Evolutionary conservation across 2,888 invertebrate genomes (phyloP), one percentile per base, ranked within the genome.

Genomic region (Scrobipalpa atriplicella): DNA sequence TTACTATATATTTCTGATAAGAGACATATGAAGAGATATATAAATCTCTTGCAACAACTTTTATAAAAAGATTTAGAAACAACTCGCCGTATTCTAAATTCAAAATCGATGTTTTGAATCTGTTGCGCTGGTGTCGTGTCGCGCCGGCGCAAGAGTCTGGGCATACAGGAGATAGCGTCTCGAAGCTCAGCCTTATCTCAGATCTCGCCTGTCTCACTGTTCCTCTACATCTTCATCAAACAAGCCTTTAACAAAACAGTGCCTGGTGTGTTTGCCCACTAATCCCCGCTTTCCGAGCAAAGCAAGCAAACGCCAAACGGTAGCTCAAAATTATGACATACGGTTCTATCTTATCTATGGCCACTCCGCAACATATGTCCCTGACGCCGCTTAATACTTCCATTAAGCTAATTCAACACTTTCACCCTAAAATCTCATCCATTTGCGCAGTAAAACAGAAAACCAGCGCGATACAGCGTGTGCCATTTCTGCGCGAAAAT

Each of bases 271-370:
- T 92, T 91, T 92, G 87, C 81, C 68, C 72, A 68, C 79, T 91
- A 90, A 92, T 90, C 89, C 89, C 79, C 77, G 76, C 84, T 79
- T n/a, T 86, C 84, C 86, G 84, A 78, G 76, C 76, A 85, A 79
- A 89, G 89, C 86, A 82, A 75, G 81, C 84, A 80, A 81, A 89
- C 84, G 85, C 86, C 86, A 87, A 90, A 92, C 92, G 89, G 92
- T 92, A 91, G 92, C 89, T 82, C 72, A 81, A 79, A 84, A 85
- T 84, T 85, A 88, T 88, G 90, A 92, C 92, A 92, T 90, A 90
- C 87, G 90, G 90, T 81, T 89, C 86, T 92, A 92, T 92, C 92
- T 92, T 92, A 92, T 92, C 92, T 86, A 73, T 84, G 83, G 73
- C 85, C 89, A 92, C 92, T 92, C 84, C 79, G 82, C 83, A 84